Evolutionary conservation across 2,113 vertebrate genomes (phyloP).

Genomic region (Rhinopomastus cyanomelas): DNA sequence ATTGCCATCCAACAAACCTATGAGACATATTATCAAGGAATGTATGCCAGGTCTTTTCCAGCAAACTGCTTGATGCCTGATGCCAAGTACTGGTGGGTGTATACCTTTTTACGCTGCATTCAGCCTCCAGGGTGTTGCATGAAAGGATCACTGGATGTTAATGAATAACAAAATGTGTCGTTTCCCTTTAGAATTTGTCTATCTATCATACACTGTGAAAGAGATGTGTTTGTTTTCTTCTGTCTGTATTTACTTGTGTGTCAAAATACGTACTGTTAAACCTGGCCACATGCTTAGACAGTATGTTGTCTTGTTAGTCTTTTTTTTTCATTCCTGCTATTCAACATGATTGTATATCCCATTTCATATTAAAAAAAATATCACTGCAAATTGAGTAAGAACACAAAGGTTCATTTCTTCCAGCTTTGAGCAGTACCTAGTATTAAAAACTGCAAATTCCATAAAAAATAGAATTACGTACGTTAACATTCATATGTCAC

Average conservation of each 20-base stretch:
- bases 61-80: constrained; percentile 58
- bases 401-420: background rate
- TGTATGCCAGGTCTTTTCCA: constrained; percentile 60
- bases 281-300: constrained; percentile 59
- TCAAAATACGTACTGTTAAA: constrained; percentile 60
- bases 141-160: constrained; percentile 72
- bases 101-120: constrained; percentile 66
- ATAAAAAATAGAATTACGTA: background rate
- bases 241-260: constrained; percentile 61
- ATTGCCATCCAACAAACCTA: constrained; percentile 55
- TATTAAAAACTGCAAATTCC: background rate
- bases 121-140: constrained; percentile 63
- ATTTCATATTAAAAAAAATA: background rate
- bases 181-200: constrained; percentile 69
- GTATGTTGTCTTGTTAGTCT: constrained; percentile 53
- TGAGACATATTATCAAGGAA: constrained; percentile 55
- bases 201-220: constrained; percentile 57
- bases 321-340: constrained; percentile 21
- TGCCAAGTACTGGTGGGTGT: constrained; percentile 66
- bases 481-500: background rate
- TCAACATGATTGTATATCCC: background rate
- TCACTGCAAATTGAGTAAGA: background rate
- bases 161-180: constrained; percentile 70
- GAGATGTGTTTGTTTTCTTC: constrained; percentile 64
- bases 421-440: background rate